Evolutionary conservation across 1,140 invertebrate genomes (phyloP), one percentile per base, ranked within the genome.

Genomic region (Nephotettix cincticeps): DNA sequence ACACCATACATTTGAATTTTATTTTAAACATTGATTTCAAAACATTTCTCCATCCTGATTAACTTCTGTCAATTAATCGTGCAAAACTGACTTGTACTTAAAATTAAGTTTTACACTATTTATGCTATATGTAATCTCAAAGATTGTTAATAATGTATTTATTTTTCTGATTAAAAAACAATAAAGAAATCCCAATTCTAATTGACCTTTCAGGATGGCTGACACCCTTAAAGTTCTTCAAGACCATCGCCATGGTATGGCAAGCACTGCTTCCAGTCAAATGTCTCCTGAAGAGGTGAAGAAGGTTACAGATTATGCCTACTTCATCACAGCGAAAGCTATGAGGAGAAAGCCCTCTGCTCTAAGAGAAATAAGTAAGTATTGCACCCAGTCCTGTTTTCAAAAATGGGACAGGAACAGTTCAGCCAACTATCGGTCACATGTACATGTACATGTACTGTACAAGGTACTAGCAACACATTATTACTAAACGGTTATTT

Each of bases 351-450:
- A 79, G 54, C 75, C 81, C 0, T 77, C 78, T 0, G 77, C 78
- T 0, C 81, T 81, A 1, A 77, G 82, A 69, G 82, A 83, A 76
- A 66, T 83, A 28, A 82, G 81, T 83, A 75, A 81, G 78, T 74
- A 70, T 28, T 11, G 21, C 29, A 71, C 30, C 36, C n/a, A n/a
- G n/a, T n/a, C n/a, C n/a, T n/a, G n/a, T n/a, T n/a, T n/a, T n/a
- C n/a, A n/a, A n/a, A n/a, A n/a, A n/a, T n/a, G n/a, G n/a, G n/a
- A n/a, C n/a, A n/a, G n/a, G n/a, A n/a, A n/a, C n/a, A n/a, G n/a
- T n/a, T n/a, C n/a, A n/a, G n/a, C n/a, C n/a, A n/a, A n/a, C n/a
- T n/a, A n/a, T n/a, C n/a, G n/a, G n/a, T n/a, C n/a, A n/a, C n/a
- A n/a, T n/a, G n/a, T n/a, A n/a, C n/a, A n/a, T n/a, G n/a, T n/a